These are phyloP conservation scores for Sandelia bainsii DNA, from an alignment of 2,797 vertebrate genomes.

Conservation along the genomic window DNA sequence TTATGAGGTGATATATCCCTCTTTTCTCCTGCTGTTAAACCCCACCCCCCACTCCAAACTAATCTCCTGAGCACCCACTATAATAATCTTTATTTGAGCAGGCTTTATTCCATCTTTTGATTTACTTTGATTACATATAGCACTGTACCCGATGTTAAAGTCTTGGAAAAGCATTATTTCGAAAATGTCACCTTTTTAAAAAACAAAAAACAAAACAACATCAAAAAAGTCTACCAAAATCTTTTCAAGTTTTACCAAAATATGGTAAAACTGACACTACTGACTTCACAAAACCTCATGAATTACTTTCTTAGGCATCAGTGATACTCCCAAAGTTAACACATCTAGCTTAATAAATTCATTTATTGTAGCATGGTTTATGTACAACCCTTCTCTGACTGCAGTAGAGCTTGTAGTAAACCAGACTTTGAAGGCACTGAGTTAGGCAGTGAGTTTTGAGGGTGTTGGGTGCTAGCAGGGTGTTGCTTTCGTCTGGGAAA, in stretches of 20 bases:
- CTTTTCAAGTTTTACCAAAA: no score
- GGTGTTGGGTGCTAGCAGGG: no score
- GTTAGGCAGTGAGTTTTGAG: conserved; percentile 47
- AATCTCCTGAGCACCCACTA: conserved; percentile 8
- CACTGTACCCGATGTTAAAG: background rate
- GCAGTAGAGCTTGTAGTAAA: conserved; percentile 58
- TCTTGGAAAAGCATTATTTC: conserved; percentile 18
- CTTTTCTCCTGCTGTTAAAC: conserved; percentile 26
- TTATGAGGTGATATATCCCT: conserved; percentile 52
- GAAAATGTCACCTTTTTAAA: conserved; percentile 27
- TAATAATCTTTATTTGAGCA: conserved; percentile 31
- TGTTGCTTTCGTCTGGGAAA: conserved; percentile 68
- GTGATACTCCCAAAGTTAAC: conserved; percentile 50
- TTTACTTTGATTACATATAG: conserved; percentile 1
- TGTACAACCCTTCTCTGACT: conserved; percentile 53
- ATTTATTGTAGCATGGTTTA: conserved; percentile 66
- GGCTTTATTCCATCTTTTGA: conserved; percentile 1
- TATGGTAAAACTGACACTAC: conserved; percentile 29
- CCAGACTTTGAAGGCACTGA: conserved; percentile 65
- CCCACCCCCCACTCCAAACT: background rate
- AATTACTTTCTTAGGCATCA: conserved; percentile 38
- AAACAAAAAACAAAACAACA: no score
- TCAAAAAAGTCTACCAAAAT: no score
- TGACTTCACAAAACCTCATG: conserved; percentile 34
- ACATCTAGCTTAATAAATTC: conserved; percentile 56